Conservation (phyloP, 2,797 vertebrate genomes). For the Acrossocheilus wenchowensis region DNA sequence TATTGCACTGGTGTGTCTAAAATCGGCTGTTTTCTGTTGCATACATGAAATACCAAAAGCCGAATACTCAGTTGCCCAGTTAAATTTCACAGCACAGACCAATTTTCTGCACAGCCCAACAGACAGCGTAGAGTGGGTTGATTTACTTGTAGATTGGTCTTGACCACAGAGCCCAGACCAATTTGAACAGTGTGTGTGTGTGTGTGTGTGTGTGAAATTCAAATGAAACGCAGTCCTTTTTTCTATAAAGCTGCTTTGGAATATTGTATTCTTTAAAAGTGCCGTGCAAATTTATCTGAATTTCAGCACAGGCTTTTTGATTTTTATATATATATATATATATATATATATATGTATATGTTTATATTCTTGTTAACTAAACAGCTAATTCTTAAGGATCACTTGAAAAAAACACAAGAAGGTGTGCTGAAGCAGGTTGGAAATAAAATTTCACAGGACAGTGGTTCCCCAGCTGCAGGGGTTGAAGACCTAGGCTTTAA, state of each 20-base stretch:
- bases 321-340: too few species aligned
- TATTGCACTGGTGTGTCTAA: not conserved
- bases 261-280: not conserved
- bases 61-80: not conserved
- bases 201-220: not conserved
- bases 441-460: not conserved
- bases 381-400: not conserved
- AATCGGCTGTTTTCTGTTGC: constrained; percentile 1
- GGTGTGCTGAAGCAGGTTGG: not conserved
- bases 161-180: constrained; percentile 19
- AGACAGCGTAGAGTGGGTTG: not conserved
- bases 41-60: not conserved
- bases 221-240: not conserved
- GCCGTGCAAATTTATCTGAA: not conserved
- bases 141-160: constrained; percentile 8
- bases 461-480: not conserved
- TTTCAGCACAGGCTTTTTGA: not conserved
- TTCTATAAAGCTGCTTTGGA: not conserved
- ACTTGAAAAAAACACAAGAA: not conserved
- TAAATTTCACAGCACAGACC: not conserved
- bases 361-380: not conserved
- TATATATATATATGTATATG: too few species aligned
- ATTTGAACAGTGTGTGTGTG: not conserved
- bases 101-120: not conserved
- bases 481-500: not conserved